phyloP scores from a whole-genome alignment of 1,140 invertebrate species.

The Pinna nobilis region DNA sequence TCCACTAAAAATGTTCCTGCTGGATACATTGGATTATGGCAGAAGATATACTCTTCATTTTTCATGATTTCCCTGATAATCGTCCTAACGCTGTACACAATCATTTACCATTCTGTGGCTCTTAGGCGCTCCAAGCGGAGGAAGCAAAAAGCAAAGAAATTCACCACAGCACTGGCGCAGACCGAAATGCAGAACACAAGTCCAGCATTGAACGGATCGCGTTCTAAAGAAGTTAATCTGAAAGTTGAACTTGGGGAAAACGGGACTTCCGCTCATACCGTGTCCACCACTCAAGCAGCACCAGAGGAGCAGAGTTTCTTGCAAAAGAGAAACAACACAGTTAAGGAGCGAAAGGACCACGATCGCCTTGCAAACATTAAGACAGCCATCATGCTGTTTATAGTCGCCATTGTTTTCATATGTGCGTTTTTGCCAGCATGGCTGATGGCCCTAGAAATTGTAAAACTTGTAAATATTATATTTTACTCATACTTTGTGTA shows the following conservation, averaged over 20 bases:
- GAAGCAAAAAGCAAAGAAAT: conserved; percentile 24
- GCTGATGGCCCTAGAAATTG: conserved; percentile 56
- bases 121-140: conserved; percentile 50
- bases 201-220: background rate
- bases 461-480: conserved; percentile 52
- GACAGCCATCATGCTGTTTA: conserved; percentile 69
- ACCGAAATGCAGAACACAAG: background rate
- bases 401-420: conserved; percentile 68
- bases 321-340: background rate
- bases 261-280: conserved; percentile 1
- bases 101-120: conserved; percentile 60
- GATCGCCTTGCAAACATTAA: conserved; percentile 63
- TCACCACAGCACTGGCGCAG: background rate
- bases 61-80: conserved; percentile 55
- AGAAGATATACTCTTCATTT: conserved; percentile 61
- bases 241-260: conserved; percentile 38
- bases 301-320: background rate
- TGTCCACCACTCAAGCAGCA: background rate
- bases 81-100: conserved; percentile 55
- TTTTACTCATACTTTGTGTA: conserved; percentile 69
- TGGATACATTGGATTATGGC: conserved; percentile 39
- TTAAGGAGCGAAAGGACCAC: conserved; percentile 48
- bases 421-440: conserved; percentile 65
- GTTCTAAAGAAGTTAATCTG: background rate
- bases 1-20: conserved; percentile 38